Evolutionary conservation across 2,797 vertebrate genomes (phyloP).

Genomic region (Garrulus glandarius): DNA sequence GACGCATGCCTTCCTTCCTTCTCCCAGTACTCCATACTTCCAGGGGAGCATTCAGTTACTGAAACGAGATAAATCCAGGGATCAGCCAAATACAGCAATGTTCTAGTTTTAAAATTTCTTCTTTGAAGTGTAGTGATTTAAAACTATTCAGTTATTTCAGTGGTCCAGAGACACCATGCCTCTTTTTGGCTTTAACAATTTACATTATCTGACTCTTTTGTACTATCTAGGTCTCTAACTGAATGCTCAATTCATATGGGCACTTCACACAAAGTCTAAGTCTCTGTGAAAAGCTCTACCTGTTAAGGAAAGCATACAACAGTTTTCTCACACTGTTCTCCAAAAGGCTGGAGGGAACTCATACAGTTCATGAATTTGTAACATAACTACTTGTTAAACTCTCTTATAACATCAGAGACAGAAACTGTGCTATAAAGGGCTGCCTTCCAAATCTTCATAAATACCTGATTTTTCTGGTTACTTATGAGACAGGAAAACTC

Average conservation of each 20-base stretch:
- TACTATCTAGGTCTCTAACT: no score
- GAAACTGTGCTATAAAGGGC: background rate
- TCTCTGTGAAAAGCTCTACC: background rate
- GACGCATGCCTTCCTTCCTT: background rate
- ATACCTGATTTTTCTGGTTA: background rate
- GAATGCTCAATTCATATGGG: background rate
- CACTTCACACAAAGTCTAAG: background rate
- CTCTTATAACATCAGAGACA: background rate
- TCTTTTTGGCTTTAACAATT: background rate
- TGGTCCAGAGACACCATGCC: accelerated
- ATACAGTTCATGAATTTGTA: background rate
- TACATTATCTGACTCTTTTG: background rate
- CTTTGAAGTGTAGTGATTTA: background rate
- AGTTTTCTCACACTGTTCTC: background rate
- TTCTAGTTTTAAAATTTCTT: background rate
- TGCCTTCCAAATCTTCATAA: background rate
- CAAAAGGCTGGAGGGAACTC: background rate
- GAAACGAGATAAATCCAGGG: background rate
- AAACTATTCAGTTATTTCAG: background rate
- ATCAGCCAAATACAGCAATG: background rate
- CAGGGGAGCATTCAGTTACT: background rate
- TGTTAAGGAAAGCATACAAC: background rate
- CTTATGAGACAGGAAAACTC: background rate
- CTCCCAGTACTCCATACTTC: accelerated
- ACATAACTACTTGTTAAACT: background rate